phyloP scores from a whole-genome alignment of 2,797 vertebrate genomes.

The Gymnoscopelus braueri region DNA sequence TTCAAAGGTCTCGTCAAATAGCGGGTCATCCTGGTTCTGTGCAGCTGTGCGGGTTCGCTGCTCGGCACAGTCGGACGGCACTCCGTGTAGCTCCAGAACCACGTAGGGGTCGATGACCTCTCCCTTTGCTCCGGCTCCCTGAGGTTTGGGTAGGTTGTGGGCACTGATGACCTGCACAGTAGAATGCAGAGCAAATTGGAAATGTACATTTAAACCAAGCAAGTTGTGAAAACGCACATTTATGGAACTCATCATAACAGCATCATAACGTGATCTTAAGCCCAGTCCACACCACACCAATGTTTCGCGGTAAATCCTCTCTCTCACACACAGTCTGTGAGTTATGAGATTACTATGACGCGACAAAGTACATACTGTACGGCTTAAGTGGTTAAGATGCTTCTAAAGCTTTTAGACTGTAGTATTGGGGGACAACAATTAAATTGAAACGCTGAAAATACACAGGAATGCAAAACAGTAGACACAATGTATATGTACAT shows the following conservation, averaged over 20 bases:
- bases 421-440: too few relatives aligned
- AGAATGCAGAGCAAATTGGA: slow-evolving; percentile 3
- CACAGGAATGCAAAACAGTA: not conserved
- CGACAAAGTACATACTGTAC: too few relatives aligned
- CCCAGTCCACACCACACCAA: too few relatives aligned
- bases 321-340: too few relatives aligned
- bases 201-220: too few relatives aligned
- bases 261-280: too few relatives aligned
- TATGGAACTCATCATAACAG: too few relatives aligned
- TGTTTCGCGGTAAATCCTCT: too few relatives aligned
- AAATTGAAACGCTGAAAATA: not conserved
- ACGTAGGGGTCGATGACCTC: slow-evolving; percentile 98
- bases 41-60: slow-evolving; percentile 96
- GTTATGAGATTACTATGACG: too few relatives aligned
- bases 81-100: slow-evolving; percentile 95
- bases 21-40: slow-evolving; percentile 95
- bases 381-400: too few relatives aligned
- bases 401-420: too few relatives aligned
- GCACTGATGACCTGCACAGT: slow-evolving; percentile 89
- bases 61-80: slow-evolving; percentile 94
- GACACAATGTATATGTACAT: not conserved
- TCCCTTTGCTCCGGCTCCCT: slow-evolving; percentile 95
- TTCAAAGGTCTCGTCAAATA: slow-evolving; percentile 98
- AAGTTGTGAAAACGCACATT: too few relatives aligned
- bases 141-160: slow-evolving; percentile 97